phyloP scores from a whole-genome alignment of 2,888 invertebrate species.

The Drosophila antonietae region DNA sequence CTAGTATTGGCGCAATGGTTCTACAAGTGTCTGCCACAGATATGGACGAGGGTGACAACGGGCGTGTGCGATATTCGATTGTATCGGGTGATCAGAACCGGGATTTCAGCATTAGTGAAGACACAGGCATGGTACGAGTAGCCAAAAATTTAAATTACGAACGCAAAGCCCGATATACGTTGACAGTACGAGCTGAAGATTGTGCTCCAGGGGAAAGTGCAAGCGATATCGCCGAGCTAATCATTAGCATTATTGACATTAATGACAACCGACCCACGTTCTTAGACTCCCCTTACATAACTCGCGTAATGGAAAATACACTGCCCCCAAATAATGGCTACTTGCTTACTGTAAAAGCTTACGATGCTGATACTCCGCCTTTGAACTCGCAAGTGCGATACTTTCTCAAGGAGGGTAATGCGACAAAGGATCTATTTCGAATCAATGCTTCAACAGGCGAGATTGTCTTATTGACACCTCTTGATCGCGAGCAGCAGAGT shows the following conservation, averaged over 20 bases:
- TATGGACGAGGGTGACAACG: conserved; percentile 94
- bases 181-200: conserved; percentile 95
- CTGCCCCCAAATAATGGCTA: conserved; percentile 92
- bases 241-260: conserved; percentile 94
- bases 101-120: conserved; percentile 96
- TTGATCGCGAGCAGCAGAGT: conserved; percentile 93
- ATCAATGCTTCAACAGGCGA: conserved; percentile 97
- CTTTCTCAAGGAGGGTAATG: conserved; percentile 96
- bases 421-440: conserved; percentile 90
- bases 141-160: conserved; percentile 97
- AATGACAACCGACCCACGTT: conserved; percentile 98
- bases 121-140: conserved; percentile 95
- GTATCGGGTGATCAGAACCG: conserved; percentile 94
- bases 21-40: conserved; percentile 95
- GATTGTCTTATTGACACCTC: conserved; percentile 91
- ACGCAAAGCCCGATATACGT: conserved; percentile 92
- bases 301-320: conserved; percentile 96
- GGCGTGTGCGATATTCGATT: conserved; percentile 96
- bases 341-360: conserved; percentile 93
- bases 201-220: conserved; percentile 88
- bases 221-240: conserved; percentile 92
- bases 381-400: conserved; percentile 96
- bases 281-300: conserved; percentile 96
- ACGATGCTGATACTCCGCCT: conserved; percentile 95
- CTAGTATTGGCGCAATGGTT: conserved; percentile 96